Evolutionary conservation across 2,888 invertebrate species (phyloP).

Genomic region (Phortica magna): DNA sequence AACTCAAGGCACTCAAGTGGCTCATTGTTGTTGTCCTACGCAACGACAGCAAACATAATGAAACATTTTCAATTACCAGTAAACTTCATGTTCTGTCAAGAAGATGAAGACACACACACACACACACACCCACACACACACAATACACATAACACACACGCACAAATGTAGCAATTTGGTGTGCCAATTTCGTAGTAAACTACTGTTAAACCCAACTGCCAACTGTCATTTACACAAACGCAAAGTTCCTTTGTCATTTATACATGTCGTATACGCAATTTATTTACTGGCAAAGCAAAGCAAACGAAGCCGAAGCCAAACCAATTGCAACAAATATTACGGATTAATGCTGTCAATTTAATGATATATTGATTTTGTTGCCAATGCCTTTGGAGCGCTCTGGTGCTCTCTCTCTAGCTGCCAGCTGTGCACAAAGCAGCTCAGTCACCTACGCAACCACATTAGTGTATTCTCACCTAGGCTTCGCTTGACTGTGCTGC

Average conservation of each 20-base stretch:
- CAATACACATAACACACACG: neutral
- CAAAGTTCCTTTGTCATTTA: neutral
- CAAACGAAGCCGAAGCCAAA: too few relatives aligned
- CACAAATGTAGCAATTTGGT: too few relatives aligned
- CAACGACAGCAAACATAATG: neutral
- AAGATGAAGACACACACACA: neutral
- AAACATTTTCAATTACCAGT: neutral
- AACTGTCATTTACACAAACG: neutral
- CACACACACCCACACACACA: neutral
- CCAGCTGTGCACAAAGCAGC: neutral
- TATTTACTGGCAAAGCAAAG: neutral
- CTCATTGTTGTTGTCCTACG: neutral
- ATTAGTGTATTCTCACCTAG: constrained; percentile 60
- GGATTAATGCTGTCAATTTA: constrained; percentile 31
- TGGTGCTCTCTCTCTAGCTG: neutral
- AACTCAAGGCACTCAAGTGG: neutral
- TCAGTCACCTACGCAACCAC: neutral
- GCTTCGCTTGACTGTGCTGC: constrained; percentile 67
- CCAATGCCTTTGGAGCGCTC: constrained; percentile 4
- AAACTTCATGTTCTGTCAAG: neutral
- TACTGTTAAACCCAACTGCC: neutral
- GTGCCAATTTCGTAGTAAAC: too few relatives aligned
- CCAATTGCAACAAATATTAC: neutral
- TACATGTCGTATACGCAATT: constrained; percentile 15
- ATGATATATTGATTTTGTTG: constrained; percentile 35